Conservation (phyloP, 2,113 vertebrate species). For the Cyanoramphus novaezelandiae region DNA sequence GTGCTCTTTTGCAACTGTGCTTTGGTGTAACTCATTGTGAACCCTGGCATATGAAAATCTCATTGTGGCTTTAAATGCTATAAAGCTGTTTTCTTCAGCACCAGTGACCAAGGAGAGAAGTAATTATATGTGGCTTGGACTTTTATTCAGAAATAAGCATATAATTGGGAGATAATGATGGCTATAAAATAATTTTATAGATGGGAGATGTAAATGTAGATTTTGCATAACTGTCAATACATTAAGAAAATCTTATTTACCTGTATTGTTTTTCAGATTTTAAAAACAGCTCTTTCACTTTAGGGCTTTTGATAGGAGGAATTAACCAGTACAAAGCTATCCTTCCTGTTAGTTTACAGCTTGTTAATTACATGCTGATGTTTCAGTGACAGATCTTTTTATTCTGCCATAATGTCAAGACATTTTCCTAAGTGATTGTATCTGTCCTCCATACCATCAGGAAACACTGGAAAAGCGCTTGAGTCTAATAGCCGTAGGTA, state of each 20-base stretch:
- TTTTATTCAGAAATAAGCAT: constrained; percentile 17
- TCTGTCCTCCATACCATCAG: not conserved
- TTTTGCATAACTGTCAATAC: not conserved
- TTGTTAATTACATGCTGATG: not conserved
- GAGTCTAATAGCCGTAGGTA: not conserved
- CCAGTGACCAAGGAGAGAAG: not conserved
- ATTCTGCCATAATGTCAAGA: not conserved
- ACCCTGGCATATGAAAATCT: not conserved
- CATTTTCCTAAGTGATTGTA: not conserved
- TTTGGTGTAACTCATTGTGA: not conserved
- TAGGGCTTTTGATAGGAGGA: not conserved
- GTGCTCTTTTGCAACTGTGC: not conserved
- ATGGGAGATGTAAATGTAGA: not conserved
- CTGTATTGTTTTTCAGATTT: not conserved
- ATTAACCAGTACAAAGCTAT: not conserved
- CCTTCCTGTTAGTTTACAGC: not conserved
- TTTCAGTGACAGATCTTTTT: not conserved
- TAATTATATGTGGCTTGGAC: not conserved
- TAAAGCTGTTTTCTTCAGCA: not conserved
- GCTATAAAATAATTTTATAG: constrained; percentile 3
- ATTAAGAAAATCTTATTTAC: not conserved
- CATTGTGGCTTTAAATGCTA: not conserved
- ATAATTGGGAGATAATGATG: constrained; percentile 6
- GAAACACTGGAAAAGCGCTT: not conserved
- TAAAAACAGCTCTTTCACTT: not conserved